phyloP scores from a whole-genome alignment of 2,113 vertebrate species.

The Microtus richardsoni region DNA sequence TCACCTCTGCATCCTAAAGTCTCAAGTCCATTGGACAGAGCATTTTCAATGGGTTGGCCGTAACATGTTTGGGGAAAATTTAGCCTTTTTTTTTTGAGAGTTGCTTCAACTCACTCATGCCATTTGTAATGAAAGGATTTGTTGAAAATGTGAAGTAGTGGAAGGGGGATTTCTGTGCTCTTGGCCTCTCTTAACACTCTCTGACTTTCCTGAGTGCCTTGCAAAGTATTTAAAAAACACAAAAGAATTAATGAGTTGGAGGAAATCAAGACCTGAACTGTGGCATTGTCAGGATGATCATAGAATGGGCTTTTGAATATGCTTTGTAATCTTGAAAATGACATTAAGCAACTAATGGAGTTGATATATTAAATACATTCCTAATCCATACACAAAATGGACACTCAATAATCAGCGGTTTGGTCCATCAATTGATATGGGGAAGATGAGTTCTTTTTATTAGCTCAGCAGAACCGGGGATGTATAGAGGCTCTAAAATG shows the following conservation, averaged over 20 bases:
- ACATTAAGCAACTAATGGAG: conserved; percentile 69
- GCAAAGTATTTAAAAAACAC: conserved; percentile 52
- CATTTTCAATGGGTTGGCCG: not conserved
- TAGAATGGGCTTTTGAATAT: conserved; percentile 68
- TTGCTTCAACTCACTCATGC: conserved; percentile 1
- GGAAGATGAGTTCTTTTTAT: conserved; percentile 76
- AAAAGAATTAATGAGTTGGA: conserved; percentile 64
- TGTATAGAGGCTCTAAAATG: conserved; percentile 70
- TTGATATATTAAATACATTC: conserved; percentile 69
- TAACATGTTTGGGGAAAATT: not conserved
- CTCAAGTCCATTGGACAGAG: not conserved
- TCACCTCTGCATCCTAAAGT: not conserved
- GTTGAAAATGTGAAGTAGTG: not conserved
- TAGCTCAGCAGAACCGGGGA: conserved; percentile 74
- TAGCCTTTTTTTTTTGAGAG: not conserved
- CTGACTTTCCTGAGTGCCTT: conserved; percentile 20
- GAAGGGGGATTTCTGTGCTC: not conserved
- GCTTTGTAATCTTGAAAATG: conserved; percentile 68
- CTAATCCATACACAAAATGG: conserved; percentile 67
- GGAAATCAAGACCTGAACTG: conserved; percentile 23
- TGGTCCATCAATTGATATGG: conserved; percentile 64
- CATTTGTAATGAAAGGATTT: conserved; percentile 43
- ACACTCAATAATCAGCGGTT: conserved; percentile 61
- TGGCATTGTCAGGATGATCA: conserved; percentile 59
- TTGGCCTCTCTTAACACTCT: not conserved